Conservation (phyloP, 2,888 invertebrate genomes). For the Anthrax anthrax region DNA sequence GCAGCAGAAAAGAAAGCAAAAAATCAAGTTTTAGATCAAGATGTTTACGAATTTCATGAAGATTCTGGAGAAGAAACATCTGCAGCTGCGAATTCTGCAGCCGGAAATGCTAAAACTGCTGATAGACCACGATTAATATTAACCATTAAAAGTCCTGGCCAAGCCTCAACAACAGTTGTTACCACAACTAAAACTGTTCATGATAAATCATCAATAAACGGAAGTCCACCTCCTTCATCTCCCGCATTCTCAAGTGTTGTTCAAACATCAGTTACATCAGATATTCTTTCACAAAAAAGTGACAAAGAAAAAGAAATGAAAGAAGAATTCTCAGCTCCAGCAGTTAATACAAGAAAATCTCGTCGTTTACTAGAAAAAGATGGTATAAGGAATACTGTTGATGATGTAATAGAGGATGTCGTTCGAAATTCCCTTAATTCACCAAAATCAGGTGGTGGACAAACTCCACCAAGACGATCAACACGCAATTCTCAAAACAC, state of each 20-base stretch:
- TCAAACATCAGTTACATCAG: conserved; percentile 1
- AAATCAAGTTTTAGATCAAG: conserved; percentile 36
- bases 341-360: conserved; percentile 60
- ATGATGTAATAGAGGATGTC: conserved; percentile 83
- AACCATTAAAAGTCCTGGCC: conserved; percentile 58
- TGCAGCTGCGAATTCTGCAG: conserved; percentile 35
- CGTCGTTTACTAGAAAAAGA: conserved; percentile 65
- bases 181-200: conserved; percentile 14
- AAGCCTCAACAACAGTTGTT: conserved; percentile 15
- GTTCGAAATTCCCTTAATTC: conserved; percentile 48
- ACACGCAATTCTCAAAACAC: conserved; percentile 32
- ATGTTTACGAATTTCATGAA: conserved; percentile 83
- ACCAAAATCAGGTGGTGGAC: conserved; percentile 25
- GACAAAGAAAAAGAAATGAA: conserved; percentile 31
- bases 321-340: conserved; percentile 20
- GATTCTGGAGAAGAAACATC: conserved; percentile 67
- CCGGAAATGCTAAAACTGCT: conserved; percentile 37
- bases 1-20: conserved; percentile 34
- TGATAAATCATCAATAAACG: conserved; percentile 7
- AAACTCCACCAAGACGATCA: conserved; percentile 31
- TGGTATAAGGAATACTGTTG: conserved; percentile 54
- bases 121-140: conserved; percentile 59
- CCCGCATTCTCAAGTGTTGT: conserved; percentile 8
- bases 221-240: conserved; percentile 20
- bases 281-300: conserved; percentile 3